phyloP scores from a whole-genome alignment of 2,797 vertebrate species.

The Hypotaenidia okinawae region DNA sequence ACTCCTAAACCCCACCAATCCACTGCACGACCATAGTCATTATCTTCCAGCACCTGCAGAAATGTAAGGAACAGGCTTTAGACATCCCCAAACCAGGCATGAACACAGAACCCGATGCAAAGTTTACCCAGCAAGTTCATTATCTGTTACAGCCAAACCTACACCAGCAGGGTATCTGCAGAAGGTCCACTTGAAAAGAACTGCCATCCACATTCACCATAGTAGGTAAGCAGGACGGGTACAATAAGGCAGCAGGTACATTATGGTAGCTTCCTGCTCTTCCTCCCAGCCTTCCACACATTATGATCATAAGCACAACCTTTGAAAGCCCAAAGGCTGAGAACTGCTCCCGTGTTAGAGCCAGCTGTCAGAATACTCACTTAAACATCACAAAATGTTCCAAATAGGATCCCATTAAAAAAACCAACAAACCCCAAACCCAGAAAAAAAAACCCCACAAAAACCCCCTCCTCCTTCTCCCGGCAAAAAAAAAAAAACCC shows the following conservation, averaged over 20 bases:
- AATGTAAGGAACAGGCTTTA: constrained; percentile 16
- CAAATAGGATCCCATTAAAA: neutral
- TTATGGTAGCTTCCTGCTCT: neutral
- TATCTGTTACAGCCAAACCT: neutral
- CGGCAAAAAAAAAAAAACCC: neutral
- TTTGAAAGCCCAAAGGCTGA: neutral
- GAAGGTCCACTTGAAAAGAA: neutral
- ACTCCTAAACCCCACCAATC: constrained; percentile 99
- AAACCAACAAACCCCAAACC: no score
- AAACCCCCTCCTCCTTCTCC: no score
- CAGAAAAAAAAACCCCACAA: no score
- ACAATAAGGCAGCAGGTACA: neutral
- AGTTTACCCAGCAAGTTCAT: neutral
- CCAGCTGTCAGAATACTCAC: constrained; percentile 44
- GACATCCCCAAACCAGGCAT: neutral
- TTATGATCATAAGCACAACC: neutral
- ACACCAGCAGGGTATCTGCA: neutral
- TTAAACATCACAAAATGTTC: neutral
- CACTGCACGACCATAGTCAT: constrained; percentile 94
- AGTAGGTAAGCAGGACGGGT: neutral
- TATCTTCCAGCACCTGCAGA: constrained; percentile 94
- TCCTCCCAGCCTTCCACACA: neutral
- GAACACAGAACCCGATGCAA: neutral
- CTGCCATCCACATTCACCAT: neutral
- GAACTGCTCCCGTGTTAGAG: constrained; percentile 21